Base-by-base conservation (phyloP, 2,797 vertebrate species). In the Lepus townsendii region DNA sequence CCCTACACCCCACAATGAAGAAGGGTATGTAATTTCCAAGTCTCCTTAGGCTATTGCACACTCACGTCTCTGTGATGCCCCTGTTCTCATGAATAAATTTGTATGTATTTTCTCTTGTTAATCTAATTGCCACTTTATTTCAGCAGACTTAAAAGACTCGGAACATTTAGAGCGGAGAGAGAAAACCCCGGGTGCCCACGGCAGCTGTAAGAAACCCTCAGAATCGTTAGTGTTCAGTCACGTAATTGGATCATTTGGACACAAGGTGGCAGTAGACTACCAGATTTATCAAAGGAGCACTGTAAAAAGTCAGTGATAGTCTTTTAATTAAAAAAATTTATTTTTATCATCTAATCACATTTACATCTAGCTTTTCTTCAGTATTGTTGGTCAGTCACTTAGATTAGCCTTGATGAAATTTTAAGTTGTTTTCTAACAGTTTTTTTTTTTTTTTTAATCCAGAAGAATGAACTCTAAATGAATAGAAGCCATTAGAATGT, bases 201-300 rank as follows among this genome's bases (percentile, higher is more conserved):
- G 52, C 47, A 54, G 65, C 88, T 16, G 3, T 11, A 69, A 27
- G 17, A 85, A 92, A 90, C 26, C 7, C 5, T 26, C 5, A 30
- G 27, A 50, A 42, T 60, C 68, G 47, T 93, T 32, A 6, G 32
- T 62, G 35, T 42, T 69, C 68, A 79, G 26, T 50, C 69, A 69
- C 11, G 2, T 85, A 92, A 90, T 38, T 75, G 32, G 88, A 71
- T 0, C 57, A 7, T 92, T 88, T 73, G 87, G 57, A 78, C 97
- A 96, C 96, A 26, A 93, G 95, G 60, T 91, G 96, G 94, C 90
- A 80, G 5, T 92, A 96, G 92, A 88, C 24, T 2, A 76, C 78
- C 54, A 82, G 60, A 57, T 84, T 82, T 91, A 80, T 63, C 35
- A 35, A 66, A 76, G 17, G 65, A 65, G 30, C 0, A 0, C 63